Evolutionary conservation across 2,113 vertebrate genomes (phyloP), one percentile per base, ranked within the genome.

Genomic region (Centropristis striata): DNA sequence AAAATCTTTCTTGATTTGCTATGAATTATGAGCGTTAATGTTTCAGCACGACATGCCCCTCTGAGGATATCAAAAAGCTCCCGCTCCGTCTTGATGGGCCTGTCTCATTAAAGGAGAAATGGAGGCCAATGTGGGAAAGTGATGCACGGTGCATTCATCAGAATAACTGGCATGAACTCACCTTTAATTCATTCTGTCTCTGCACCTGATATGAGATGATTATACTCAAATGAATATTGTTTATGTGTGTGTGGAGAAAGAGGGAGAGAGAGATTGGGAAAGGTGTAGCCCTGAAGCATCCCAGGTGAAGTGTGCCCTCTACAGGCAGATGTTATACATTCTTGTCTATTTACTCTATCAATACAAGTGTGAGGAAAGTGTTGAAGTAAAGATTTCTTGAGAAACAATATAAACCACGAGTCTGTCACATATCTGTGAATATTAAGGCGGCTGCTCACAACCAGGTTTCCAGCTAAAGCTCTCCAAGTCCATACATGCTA

Each of bases 241-340:
- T 64, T 69, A 15, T 80, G 27, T 60, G 23, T 27, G 37, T 81
- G 37, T 41, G 37, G 2, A 42, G 32, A 55, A 4, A 63, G 18
- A 72, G 36, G 27, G 21, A 60, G 21, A 60, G 47, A 58, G 63
- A 32, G 23, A 51, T 2, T 74, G 47, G 51, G 59, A 41, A 63
- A 80, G 73, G 75, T 59, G 66, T 50, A 71, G 71, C 55, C 69
- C 47, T 61, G 63, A 54, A 75, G 71, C 77, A 78, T 89, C 75
- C 80, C 75, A 92, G 85, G 88, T 90, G 70, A 92, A 93, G 88
- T 91, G 81, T 86, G 86, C 93, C 91, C 91, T 90, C 92, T 93
- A 81, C 88, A 93, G 93, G 92, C 78, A 71, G 78, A 39, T 49
- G 11, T 16, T 7, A 46, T 36, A 58, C 67, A 75, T 44, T 14